These are phyloP conservation scores for Gobio gobio DNA, from an alignment of 2,113 vertebrate genomes.

Conservation along the genomic window DNA sequence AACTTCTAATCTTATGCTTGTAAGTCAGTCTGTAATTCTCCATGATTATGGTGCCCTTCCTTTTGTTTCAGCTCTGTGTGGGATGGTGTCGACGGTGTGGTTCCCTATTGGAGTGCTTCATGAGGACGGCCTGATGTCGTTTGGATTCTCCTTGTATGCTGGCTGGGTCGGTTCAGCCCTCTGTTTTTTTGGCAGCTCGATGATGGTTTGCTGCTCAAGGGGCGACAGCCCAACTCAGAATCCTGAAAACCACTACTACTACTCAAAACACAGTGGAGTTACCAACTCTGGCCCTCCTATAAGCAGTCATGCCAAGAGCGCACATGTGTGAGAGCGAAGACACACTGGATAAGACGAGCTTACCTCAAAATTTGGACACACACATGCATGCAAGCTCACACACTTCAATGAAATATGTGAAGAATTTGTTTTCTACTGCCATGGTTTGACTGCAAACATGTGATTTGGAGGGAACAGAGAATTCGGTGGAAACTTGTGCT, in stretches of 20 bases:
- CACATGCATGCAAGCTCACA: not conserved
- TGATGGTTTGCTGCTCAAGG: slow-evolving; percentile 84
- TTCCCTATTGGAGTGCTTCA: slow-evolving; percentile 88
- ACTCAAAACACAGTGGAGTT: slow-evolving; percentile 80
- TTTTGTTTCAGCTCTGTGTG: slow-evolving; percentile 80
- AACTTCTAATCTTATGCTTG: not conserved
- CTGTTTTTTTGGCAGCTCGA: slow-evolving; percentile 83
- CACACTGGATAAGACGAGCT: slow-evolving; percentile 47
- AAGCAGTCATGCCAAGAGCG: slow-evolving; percentile 91
- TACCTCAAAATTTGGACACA: not conserved
- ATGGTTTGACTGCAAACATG: slow-evolving; percentile 41
- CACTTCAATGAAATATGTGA: slow-evolving; percentile 9
- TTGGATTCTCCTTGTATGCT: slow-evolving; percentile 90
- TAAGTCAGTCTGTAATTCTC: not conserved
- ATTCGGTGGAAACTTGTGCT: slow-evolving; percentile 12
- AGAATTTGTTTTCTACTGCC: slow-evolving; percentile 21
- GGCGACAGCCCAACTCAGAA: slow-evolving; percentile 59
- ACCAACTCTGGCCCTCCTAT: slow-evolving; percentile 66
- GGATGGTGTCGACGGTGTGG: slow-evolving; percentile 88
- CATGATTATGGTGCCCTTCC: not conserved
- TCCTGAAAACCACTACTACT: slow-evolving; percentile 88
- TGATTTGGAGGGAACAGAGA: not conserved
- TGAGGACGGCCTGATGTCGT: slow-evolving; percentile 87
- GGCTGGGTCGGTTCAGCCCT: slow-evolving; percentile 91
- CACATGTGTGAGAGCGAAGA: slow-evolving; percentile 78